Conservation (phyloP, 1,140 invertebrate genomes). For the Temnothorax longispinosus region DNA sequence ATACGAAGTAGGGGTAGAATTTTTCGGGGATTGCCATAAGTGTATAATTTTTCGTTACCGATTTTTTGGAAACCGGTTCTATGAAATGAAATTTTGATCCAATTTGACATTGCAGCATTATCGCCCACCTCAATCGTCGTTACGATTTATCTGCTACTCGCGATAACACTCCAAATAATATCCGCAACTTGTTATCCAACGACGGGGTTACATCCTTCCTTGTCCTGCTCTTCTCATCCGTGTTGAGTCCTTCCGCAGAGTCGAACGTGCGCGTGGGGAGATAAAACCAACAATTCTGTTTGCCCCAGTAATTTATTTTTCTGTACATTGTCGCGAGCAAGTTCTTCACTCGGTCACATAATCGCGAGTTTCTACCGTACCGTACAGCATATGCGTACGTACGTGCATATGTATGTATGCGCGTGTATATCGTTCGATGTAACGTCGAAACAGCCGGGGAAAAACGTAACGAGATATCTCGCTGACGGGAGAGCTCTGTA, state of each 20-base stretch:
- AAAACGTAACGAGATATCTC: slow-evolving; percentile 48
- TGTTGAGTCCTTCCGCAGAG: slow-evolving; percentile 8
- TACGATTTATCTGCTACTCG: background rate
- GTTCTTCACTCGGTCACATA: slow-evolving; percentile 26
- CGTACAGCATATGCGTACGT: too few species aligned
- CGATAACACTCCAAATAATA: background rate
- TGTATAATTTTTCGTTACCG: too few species aligned
- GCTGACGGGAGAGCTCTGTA: slow-evolving; percentile 29
- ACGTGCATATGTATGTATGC: background rate
- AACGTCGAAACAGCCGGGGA: slow-evolving; percentile 7
- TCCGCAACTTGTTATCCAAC: slow-evolving; percentile 1
- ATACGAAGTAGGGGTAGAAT: too few species aligned
- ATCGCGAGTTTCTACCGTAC: slow-evolving; percentile 10
- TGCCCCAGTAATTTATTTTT: slow-evolving; percentile 48
- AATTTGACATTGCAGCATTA: background rate
- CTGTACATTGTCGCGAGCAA: background rate
- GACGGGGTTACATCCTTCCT: background rate
- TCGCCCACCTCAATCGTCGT: background rate
- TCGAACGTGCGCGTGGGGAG: background rate
- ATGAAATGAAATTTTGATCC: background rate
- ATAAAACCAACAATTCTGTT: slow-evolving; percentile 42
- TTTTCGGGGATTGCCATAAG: too few species aligned
- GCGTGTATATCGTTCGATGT: background rate
- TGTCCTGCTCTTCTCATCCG: too few species aligned
- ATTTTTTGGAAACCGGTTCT: too few species aligned